Evolutionary conservation across 1,140 invertebrate species (phyloP).

Genomic region (Fopius arisanus): DNA sequence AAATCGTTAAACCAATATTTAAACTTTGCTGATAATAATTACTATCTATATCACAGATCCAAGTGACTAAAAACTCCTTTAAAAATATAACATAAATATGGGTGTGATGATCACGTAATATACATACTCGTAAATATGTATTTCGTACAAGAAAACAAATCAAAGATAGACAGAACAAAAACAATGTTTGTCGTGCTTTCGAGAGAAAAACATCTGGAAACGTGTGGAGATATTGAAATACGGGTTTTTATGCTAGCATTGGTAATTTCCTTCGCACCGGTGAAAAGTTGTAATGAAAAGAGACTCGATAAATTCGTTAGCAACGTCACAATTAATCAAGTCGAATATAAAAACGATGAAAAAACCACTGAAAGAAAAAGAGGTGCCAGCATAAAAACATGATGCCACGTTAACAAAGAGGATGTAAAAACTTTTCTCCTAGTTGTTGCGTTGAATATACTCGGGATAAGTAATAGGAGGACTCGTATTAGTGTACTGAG

Average conservation of each 20-base stretch:
- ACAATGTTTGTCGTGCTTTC: background rate
- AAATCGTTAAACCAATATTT: constrained; percentile 63
- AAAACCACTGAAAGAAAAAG: background rate
- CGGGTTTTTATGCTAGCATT: constrained; percentile 19
- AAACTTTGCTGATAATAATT: constrained; percentile 65
- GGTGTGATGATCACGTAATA: constrained; percentile 54
- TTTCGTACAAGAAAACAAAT: constrained; percentile 15
- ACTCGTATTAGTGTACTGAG: constrained; percentile 58
- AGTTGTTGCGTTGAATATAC: constrained; percentile 59
- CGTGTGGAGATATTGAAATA: constrained; percentile 36
- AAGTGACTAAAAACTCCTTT: constrained; percentile 65
- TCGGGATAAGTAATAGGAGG: constrained; percentile 58
- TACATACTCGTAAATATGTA: constrained; percentile 40
- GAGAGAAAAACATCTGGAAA: background rate
- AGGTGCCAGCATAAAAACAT: constrained; percentile 21
- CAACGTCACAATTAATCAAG: no score
- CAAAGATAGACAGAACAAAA: constrained; percentile 43
- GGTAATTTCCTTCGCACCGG: background rate
- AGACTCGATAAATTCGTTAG: no score
- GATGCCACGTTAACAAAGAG: background rate
- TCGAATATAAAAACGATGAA: background rate
- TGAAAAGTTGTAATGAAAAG: background rate
- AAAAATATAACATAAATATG: constrained; percentile 67
- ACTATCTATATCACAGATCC: constrained; percentile 67
- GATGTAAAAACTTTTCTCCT: background rate